Base-by-base conservation (phyloP, 1,140 invertebrate genomes). In the Pseudomyrmex dendroicus region DNA sequence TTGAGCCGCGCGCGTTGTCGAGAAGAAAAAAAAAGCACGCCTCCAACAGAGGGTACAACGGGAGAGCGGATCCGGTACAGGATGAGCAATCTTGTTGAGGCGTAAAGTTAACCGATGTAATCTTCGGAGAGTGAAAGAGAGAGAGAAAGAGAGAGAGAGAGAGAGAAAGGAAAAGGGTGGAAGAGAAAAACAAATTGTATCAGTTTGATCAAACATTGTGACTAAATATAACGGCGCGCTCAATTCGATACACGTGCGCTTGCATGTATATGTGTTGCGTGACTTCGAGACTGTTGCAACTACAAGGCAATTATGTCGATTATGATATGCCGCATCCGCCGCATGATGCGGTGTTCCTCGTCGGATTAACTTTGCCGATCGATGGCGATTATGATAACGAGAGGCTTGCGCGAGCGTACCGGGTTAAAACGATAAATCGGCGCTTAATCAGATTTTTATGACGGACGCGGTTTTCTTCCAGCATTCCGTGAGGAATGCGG, bases 151-250 rank as follows among this genome's bases (percentile, higher is more conserved):
- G 20, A 54, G 20, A 20, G 46, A 10, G 13, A 15, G 2, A 54
- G 20, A 13, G 25, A 20, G 54, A 22, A 12, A 17, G 7, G 56
- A 59, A 17, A 10, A 17, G 2, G n/a, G 7, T 9, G n/a, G 17
- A 10, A 59, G 35, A 15, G 44, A 63, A 72, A n/a, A 46, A 67
- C 25, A 10, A 44, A 78, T 78, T 68, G 52, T 70, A 78, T 57
- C 64, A 67, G 44, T 48, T 35, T 20, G 76, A 78, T 78, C 52
- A 54, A 70, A 78, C 50, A 22, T 86, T 86, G 64, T 73, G 77
- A 74, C 85, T 86, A 86, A 86, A 86, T 86, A 86, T 87, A 87
- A 87, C 86, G 85, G 13, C 72, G 25, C 44, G 62, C 5, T 35
- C 35, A 52, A 50, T 64, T 57, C 50, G 22, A 54, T 70, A 20